These are phyloP conservation scores for Campoplex capitator DNA, from an alignment of 2,888 invertebrate species.

Conservation along the genomic window DNA sequence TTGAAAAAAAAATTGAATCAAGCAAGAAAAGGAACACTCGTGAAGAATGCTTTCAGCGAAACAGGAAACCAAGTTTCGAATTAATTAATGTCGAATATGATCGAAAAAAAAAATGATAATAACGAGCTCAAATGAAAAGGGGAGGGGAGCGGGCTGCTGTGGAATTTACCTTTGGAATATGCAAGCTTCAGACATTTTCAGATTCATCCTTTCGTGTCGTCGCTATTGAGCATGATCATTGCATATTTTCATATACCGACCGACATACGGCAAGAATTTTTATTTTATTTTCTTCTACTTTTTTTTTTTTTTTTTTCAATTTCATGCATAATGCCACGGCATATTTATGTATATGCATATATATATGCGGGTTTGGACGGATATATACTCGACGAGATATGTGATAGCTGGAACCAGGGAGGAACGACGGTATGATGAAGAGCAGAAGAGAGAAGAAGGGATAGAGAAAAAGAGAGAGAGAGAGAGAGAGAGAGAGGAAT, in stretches of 20 bases:
- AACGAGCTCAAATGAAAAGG: not conserved
- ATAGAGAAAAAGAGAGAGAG: not conserved
- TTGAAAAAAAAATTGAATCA: not conserved
- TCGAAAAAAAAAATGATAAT: not conserved
- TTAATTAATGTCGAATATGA: not conserved
- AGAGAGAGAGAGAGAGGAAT: not conserved
- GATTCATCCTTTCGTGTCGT: not conserved
- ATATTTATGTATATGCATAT: not conserved
- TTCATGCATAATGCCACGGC: not conserved
- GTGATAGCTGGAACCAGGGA: not conserved
- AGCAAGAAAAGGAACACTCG: not conserved
- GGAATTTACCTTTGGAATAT: not conserved
- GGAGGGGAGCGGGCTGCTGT: not conserved
- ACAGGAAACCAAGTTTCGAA: not conserved
- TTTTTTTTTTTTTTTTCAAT: not conserved
- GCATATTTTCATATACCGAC: not conserved
- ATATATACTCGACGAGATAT: slow-evolving; percentile 3
- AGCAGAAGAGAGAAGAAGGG: not conserved
- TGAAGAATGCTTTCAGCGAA: not conserved
- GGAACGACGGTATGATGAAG: not conserved
- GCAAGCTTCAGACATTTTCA: not conserved
- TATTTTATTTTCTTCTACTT: not conserved
- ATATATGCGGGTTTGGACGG: not conserved
- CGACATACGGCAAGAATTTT: not conserved
- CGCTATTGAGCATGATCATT: not conserved